A percentile compares a stretch with the other conserved stretches of the same genome.
These are phyloP conservation scores for Eira barbara DNA, from an alignment of 2,113 vertebrate genomes.

Conservation along the genomic window DNA sequence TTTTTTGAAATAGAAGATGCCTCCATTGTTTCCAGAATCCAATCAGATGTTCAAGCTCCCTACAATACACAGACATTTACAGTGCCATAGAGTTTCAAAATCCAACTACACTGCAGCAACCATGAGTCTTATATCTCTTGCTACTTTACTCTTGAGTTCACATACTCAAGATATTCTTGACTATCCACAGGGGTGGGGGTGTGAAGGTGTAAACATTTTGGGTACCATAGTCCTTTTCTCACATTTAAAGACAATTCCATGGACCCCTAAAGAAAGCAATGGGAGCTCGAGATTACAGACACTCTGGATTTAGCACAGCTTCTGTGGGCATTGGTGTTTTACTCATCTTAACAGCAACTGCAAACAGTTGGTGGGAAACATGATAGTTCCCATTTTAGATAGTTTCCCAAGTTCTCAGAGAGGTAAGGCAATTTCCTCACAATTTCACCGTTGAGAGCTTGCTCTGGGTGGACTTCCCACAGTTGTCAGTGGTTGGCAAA, in stretches of 20 bases:
- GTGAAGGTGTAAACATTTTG: neutral
- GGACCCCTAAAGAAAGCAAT: neutral
- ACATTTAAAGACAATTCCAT: neutral
- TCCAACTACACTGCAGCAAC: neutral
- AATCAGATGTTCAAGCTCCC: neutral
- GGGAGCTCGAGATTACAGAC: neutral
- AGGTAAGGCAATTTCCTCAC: neutral
- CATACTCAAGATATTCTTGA: neutral
- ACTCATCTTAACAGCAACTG: neutral
- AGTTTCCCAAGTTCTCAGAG: neutral
- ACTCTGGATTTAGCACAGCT: neutral
- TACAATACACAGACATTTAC: neutral
- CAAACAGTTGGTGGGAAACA: neutral
- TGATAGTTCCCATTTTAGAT: neutral
- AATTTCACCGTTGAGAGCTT: neutral
- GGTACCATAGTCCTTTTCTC: neutral
- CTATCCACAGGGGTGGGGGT: neutral
- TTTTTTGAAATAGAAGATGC: neutral
- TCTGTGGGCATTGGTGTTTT: neutral
- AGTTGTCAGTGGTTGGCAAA: neutral
- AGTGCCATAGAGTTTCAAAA: neutral
- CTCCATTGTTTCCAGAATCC: neutral
- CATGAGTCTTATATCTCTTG: neutral
- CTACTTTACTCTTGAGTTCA: neutral
- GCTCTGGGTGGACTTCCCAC: neutral